Percentiles rank a stretch among this genome's conserved stretches.
These are phyloP conservation scores for Drosophila kurseongensis DNA, from an alignment of 1,140 invertebrate genomes.

Conservation along the genomic window DNA sequence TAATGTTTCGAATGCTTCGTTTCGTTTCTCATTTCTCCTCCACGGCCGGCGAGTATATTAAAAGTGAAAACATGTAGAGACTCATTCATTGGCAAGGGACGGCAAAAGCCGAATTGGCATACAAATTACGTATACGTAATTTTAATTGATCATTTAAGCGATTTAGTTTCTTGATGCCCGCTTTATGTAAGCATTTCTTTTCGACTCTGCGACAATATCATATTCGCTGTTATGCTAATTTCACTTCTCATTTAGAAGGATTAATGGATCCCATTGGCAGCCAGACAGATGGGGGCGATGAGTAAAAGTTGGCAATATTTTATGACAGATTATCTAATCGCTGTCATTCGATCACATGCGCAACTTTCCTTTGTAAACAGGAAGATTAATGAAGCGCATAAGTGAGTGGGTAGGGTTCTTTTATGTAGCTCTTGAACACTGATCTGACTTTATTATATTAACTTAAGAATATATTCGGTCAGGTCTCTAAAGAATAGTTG, in stretches of 20 bases:
- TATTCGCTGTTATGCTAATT: slow-evolving; percentile 50
- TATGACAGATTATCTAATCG: slow-evolving; percentile 41
- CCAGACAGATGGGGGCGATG: slow-evolving; percentile 15
- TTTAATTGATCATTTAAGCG: slow-evolving; percentile 76
- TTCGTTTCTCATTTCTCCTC: slow-evolving; percentile 63
- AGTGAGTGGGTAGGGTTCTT: neutral
- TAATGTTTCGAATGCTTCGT: slow-evolving; percentile 77
- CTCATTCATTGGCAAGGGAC: slow-evolving; percentile 51
- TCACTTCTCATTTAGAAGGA: slow-evolving; percentile 51
- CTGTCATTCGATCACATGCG: neutral
- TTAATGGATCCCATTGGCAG: slow-evolving; percentile 33
- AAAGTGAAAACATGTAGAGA: slow-evolving; percentile 79
- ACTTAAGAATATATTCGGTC: too few species aligned
- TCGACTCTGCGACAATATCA: slow-evolving; percentile 21
- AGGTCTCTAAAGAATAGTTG: neutral
- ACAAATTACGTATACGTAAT: slow-evolving; percentile 71
- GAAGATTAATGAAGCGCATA: neutral
- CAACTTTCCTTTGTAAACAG: slow-evolving; percentile 19
- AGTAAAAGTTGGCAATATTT: slow-evolving; percentile 45
- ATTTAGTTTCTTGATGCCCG: slow-evolving; percentile 49
- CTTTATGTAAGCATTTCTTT: slow-evolving; percentile 57
- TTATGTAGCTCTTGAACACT: neutral
- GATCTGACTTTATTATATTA: too few species aligned
- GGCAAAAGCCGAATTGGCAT: slow-evolving; percentile 59
- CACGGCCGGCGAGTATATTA: slow-evolving; percentile 56